Base-by-base conservation (phyloP, 2,888 invertebrate genomes). In the Ephialtes manifestator region DNA sequence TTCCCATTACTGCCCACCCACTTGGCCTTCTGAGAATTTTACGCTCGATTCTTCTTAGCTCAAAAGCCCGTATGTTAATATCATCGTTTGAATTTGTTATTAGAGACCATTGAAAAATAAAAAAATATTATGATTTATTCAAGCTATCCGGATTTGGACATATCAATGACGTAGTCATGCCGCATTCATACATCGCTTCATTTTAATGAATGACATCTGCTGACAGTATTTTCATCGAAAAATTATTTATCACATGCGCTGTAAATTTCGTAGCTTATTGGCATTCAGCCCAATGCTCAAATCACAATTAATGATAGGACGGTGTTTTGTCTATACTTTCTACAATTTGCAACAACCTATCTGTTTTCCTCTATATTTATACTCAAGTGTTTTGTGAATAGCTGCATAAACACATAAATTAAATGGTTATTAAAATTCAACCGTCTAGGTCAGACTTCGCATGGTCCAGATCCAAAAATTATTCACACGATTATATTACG, bases 1-100 rank as follows among this genome's bases (percentile, higher is more conserved):
- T 58, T 55, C 4, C 58, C 15, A 51, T 51, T n/a, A 7, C 51
- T 51, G 51, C 51, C 51, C 51, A 51, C 51, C n/a, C 51, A 51
- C 51, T 4, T 7, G 7, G 2, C n/a, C 51, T 18, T 7, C 7
- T n/a, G 24, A 24, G 2, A 11, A 24, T 55, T 24, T 24, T 3
- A 24, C 20, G 24, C 11, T 24, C 24, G 24, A 0, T n/a, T 5
- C 7, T 18, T 51, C 18, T 51, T 13, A 46, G 46, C 48, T 48
- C 0, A 48, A 3, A 48, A 48, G 15, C 15, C 1, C 15, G n/a
- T 15, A 48, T 48, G 15, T 48, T n/a, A 48, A 48, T 48, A 3
- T 4, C 3, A 48, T 48, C 48, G 48, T 53, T 53, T 53, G 20
- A 53, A 18, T 53, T 20, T 53, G 15, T n/a, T 53, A 53, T 18